Conservation (phyloP, 2,113 vertebrate species). For the Sterna hirundo region DNA sequence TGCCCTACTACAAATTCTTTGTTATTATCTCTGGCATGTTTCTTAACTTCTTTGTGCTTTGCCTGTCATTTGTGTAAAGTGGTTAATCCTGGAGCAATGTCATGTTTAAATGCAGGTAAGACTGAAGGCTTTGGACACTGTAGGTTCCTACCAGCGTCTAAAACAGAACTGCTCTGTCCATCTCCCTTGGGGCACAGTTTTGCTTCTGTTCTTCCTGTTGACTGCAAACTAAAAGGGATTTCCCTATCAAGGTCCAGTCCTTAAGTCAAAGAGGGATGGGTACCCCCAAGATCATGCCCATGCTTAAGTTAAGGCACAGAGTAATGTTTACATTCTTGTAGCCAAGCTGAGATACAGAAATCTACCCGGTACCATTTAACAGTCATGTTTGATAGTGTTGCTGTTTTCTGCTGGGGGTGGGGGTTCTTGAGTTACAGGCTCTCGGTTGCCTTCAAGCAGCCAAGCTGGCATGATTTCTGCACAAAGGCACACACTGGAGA, state of each 20-base stretch:
- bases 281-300: neutral
- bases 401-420: neutral
- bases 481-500: neutral
- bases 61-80: neutral
- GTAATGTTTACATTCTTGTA: neutral
- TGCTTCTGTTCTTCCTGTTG: neutral
- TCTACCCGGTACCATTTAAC: neutral
- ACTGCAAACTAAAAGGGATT: neutral
- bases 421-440: neutral
- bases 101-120: neutral
- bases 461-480: neutral
- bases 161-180: neutral
- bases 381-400: neutral
- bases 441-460: neutral
- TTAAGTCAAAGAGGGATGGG: neutral
- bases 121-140: neutral
- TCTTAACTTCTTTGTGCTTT: neutral
- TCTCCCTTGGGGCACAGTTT: neutral
- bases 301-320: neutral
- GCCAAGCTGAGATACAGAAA: neutral
- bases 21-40: neutral
- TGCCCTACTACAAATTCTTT: neutral
- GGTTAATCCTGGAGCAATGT: neutral
- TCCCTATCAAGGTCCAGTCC: neutral
- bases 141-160: neutral